A percentile compares a stretch with the other conserved stretches of the same genome.
Conservation (phyloP, 2,113 vertebrate species). For the Melierax canorus region DNA sequence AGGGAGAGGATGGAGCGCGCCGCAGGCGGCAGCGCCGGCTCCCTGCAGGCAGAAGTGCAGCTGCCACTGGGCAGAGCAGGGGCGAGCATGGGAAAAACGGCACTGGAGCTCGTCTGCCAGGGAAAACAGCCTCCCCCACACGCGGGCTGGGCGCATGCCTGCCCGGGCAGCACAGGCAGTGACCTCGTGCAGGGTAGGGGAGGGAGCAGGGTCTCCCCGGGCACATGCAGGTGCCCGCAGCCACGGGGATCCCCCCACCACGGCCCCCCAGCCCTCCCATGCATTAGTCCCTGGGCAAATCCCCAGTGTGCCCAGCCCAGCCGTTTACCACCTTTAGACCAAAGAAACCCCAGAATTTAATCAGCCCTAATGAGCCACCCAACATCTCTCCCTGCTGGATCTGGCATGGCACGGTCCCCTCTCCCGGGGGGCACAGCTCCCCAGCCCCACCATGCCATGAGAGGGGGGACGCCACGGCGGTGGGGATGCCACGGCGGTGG, state of each 20-base stretch:
- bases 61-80: too few relatives aligned
- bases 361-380: constrained; percentile 72
- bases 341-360: background rate
- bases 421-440: background rate
- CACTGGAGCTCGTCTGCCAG: background rate
- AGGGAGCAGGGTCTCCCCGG: too few relatives aligned
- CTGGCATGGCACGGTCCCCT: background rate
- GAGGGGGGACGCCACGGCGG: background rate
- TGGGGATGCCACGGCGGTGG: background rate
- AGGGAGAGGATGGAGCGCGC: background rate
- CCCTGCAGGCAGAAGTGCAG: too few relatives aligned
- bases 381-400: constrained; percentile 43
- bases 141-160: fast-evolving
- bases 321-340: constrained; percentile 65
- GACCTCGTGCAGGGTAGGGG: background rate
- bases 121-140: background rate
- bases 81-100: background rate
- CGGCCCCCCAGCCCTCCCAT: background rate
- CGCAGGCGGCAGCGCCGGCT: background rate
- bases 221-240: too few relatives aligned
- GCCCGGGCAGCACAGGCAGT: background rate
- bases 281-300: constrained; percentile 8
- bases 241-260: background rate
- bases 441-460: fast-evolving
- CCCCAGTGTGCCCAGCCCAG: background rate